Base-by-base conservation (phyloP, 1,140 invertebrate genomes). In the Periplaneta americana region DNA sequence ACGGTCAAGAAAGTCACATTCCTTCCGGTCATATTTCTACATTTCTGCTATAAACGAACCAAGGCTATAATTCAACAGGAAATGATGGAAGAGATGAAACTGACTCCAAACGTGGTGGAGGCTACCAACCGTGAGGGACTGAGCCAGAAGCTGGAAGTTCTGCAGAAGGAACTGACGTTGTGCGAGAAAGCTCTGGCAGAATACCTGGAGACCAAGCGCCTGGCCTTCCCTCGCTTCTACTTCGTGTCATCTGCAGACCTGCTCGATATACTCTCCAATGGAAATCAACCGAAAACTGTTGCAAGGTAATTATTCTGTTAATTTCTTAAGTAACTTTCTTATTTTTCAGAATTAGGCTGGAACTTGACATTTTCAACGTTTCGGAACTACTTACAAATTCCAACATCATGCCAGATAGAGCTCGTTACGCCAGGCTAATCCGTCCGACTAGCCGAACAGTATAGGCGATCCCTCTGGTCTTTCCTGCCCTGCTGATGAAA, bases 161-260 rank as follows among this genome's bases (percentile, higher is more conserved):
- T 99, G 57, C 97, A 98, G 87, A 94, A 93, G 81, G 93, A 96
- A 86, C 89, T 99, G 81, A 93, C 94, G 0, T 90, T 98, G n/a
- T 99, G 98, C 88, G 98, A 99, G 89, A 99, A 99, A 97, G 98
- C 34, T 89, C 78, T 80, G 99, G 81, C 97, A 97, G 39, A 98
- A 87, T 99, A 99, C 89, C 90, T 99, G 84, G 98, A 99, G 91
- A 98, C 97, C 0, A 99, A 99, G 88, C 91, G 98, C 85, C 90
- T 98, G 48, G 96, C 97, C n/a, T 99, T 99, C 90, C 98, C 98
- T 33, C 91, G 96, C 86, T 99, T 99, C 90, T 99, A 99, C 88
- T 99, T 99, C 88, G 96, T 99, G 6, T 98, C 97, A 22, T 97
- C 96, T n/a, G 97, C 96, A 80, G 98, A 99, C 91, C 89, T 99